phyloP scores from a whole-genome alignment of 2,113 vertebrate species.

The Cranoglanis bouderius region DNA sequence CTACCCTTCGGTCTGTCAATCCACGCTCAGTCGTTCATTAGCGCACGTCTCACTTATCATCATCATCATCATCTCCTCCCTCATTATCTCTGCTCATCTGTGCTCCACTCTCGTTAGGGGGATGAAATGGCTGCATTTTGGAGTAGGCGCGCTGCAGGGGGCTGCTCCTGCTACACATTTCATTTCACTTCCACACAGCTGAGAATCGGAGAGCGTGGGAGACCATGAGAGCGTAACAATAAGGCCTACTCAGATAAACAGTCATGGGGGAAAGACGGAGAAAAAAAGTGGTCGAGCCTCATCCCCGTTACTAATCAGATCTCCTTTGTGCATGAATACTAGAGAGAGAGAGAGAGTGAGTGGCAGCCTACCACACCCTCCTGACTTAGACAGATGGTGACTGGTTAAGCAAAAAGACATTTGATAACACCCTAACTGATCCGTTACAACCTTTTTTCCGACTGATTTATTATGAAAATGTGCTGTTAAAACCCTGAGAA shows the following conservation, averaged over 20 bases:
- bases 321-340: not conserved
- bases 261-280: not conserved
- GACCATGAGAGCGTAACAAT: constrained; percentile 20
- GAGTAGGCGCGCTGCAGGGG: constrained; percentile 56
- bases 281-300: not conserved
- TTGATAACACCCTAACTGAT: not conserved
- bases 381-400: constrained; percentile 6
- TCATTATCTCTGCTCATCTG: constrained; percentile 41
- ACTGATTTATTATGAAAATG: not conserved
- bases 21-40: constrained; percentile 9
- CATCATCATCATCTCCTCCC: constrained; percentile 21
- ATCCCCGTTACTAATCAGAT: not conserved
- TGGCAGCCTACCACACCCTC: not conserved
- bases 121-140: constrained; percentile 1
- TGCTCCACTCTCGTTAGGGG: constrained; percentile 24
- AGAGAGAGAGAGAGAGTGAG: not conserved
- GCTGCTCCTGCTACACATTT: constrained; percentile 62
- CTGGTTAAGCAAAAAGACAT: constrained; percentile 12
- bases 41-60: constrained; percentile 27
- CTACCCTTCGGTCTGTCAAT: not conserved
- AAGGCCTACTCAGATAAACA: constrained; percentile 42
- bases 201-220: constrained; percentile 38
- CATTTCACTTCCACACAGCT: constrained; percentile 57
- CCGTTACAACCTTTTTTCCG: not conserved
- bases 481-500: not conserved